Conservation (phyloP, 2,113 vertebrate genomes). For the Acanthisitta chloris region DNA sequence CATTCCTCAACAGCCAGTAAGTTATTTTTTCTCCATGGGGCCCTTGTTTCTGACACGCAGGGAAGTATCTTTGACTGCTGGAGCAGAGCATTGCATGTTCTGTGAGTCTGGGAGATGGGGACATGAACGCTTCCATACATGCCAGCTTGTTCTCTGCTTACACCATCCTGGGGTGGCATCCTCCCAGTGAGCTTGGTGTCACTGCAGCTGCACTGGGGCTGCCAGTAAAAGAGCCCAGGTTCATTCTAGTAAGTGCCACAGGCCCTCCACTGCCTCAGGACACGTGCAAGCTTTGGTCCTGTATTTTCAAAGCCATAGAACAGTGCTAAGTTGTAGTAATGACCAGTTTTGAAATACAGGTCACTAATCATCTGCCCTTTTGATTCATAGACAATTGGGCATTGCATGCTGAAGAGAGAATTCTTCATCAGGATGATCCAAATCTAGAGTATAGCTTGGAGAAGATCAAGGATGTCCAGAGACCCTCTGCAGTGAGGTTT, state of each 20-base stretch:
- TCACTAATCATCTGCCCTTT: background rate
- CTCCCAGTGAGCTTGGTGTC: background rate
- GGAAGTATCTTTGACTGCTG: background rate
- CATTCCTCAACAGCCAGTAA: background rate
- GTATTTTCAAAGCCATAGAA: background rate
- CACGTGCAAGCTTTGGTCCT: background rate
- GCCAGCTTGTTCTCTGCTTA: background rate
- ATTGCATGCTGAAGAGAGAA: background rate
- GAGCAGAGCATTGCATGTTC: background rate
- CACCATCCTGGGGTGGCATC: accelerated
- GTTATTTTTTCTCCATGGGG: background rate
- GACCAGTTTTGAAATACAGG: background rate
- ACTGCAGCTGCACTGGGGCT: background rate
- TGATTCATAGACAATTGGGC: background rate
- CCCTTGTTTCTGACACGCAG: background rate
- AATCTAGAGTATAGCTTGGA: background rate
- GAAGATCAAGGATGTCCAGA: background rate
- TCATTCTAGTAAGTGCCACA: background rate
- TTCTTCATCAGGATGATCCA: background rate
- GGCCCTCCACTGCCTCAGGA: background rate
- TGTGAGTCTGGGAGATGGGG: background rate
- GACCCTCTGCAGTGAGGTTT: background rate
- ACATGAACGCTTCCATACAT: background rate
- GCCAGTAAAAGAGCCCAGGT: background rate
- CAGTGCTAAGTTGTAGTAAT: background rate